Base-by-base conservation (phyloP, 2,888 invertebrate genomes). In the Amblyjoppa proteus region DNA sequence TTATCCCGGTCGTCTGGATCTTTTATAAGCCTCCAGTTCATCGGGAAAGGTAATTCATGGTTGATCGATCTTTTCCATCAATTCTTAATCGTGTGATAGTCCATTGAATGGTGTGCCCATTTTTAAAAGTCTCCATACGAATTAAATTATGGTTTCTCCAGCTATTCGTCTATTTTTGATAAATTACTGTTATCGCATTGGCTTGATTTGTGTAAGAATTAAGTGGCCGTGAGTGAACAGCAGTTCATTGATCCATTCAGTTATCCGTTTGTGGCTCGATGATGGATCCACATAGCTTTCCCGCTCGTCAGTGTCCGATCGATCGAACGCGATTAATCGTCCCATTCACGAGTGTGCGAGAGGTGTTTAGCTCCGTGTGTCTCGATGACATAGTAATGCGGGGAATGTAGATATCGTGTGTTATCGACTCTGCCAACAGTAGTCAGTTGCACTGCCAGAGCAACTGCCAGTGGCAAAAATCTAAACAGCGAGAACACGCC, bases 401-500 rank as follows among this genome's bases (percentile, higher is more conserved):
- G 25, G 64, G 41, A 81, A 76, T 81, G 71, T 64, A 81, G 70
- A 11, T 76, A 64, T 51, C 20, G 11, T 70, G 41, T 76, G 75
- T 76, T 70, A 71, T 61, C 53, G 70, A 51, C 25, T n/a, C 51
- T n/a, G 28, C 31, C 25, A 41, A 70, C 78, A 78, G 69, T 38
- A 70, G 70, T 53, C 34, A 20, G 20, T 20, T 20, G 20, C 20
- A 20, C 20, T 13, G 11, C 9, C n/a, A 51, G 20, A 64, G 56
- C 41, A 41, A 11, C n/a, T 9, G n/a, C 16, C 38, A 7, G 25
- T 74, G 56, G 56, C 66, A 68, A 81, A 74, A 41, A 2, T 41
- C 68, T 41, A 34, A 69, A 69, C 56, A 20, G 34, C 64, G 34
- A 38, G 38, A 53, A 11, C 53, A 58, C 69, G 68, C 49, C 49